Conservation (phyloP, 2,113 vertebrate genomes). For the Collichthys lucidus region DNA sequence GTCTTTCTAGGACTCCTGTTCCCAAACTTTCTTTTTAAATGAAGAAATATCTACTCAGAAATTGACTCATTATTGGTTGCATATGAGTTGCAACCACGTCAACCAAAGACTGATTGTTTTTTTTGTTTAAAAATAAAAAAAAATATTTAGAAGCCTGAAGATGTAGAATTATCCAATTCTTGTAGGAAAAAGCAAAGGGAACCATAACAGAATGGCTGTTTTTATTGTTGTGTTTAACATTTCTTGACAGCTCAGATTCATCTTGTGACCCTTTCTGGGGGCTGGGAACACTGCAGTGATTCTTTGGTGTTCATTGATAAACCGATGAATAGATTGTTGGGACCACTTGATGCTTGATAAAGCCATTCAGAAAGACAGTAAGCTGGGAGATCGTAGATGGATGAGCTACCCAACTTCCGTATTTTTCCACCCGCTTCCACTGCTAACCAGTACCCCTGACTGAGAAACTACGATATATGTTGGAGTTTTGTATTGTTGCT, state of each 20-base stretch:
- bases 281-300: not conserved
- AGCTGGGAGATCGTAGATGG: conserved; percentile 85
- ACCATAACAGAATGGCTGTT: not conserved
- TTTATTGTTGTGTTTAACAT: not conserved
- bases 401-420: conserved; percentile 84
- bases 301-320: not conserved
- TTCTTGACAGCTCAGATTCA: not conserved
- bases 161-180: not conserved
- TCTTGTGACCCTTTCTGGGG: not conserved
- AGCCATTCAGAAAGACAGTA: not conserved
- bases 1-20: not conserved
- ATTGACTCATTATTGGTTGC: not conserved
- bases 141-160: not conserved
- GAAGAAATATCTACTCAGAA: not conserved
- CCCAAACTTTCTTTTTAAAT: not conserved
- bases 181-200: not conserved
- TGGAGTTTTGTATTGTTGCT: not conserved
- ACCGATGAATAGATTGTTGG: not conserved
- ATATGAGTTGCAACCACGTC: not conserved
- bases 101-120: not conserved
- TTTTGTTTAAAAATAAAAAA: not conserved
- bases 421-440: conserved; percentile 83
- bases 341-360: not conserved
- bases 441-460: conserved; percentile 78
- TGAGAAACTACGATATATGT: conserved; percentile 78